Evolutionary conservation across 2,113 vertebrate species (phyloP).

Genomic region (Salminus brasiliensis): DNA sequence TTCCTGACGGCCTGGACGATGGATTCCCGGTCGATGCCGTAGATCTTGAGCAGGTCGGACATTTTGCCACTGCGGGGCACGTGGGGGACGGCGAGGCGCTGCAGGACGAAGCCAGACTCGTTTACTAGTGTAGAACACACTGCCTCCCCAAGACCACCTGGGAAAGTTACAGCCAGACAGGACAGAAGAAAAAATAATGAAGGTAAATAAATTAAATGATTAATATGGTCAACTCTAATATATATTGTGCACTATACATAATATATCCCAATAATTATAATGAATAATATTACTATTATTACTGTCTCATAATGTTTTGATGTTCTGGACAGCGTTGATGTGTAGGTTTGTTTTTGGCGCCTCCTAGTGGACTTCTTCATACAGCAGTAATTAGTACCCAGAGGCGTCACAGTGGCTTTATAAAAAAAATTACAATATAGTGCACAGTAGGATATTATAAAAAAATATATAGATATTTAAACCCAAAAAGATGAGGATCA

Average conservation of each 20-base stretch:
- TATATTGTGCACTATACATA: too few relatives aligned
- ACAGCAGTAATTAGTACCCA: background rate
- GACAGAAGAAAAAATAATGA: background rate
- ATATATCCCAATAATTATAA: too few relatives aligned
- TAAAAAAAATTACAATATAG: too few relatives aligned
- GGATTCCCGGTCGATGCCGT: constrained; percentile 90
- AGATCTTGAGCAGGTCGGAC: constrained; percentile 88
- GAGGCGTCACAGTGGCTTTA: too few relatives aligned
- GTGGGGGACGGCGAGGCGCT: constrained; percentile 83
- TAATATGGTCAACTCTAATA: too few relatives aligned
- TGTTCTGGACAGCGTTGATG: too few relatives aligned
- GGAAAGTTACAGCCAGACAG: background rate
- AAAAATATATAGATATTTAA: too few relatives aligned
- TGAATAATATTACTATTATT: too few relatives aligned
- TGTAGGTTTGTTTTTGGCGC: background rate
- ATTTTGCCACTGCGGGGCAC: constrained; percentile 88
- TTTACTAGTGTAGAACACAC: constrained; percentile 81
- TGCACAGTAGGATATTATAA: too few relatives aligned
- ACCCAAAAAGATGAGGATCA: too few relatives aligned
- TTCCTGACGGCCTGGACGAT: constrained; percentile 83
- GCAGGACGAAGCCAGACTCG: constrained; percentile 80
- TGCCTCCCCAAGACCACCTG: constrained; percentile 90
- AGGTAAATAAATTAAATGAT: too few relatives aligned
- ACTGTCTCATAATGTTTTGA: too few relatives aligned
- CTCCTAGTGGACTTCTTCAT: background rate